phyloP scores from a whole-genome alignment of 2,113 vertebrate species.

The Sturnus vulgaris region DNA sequence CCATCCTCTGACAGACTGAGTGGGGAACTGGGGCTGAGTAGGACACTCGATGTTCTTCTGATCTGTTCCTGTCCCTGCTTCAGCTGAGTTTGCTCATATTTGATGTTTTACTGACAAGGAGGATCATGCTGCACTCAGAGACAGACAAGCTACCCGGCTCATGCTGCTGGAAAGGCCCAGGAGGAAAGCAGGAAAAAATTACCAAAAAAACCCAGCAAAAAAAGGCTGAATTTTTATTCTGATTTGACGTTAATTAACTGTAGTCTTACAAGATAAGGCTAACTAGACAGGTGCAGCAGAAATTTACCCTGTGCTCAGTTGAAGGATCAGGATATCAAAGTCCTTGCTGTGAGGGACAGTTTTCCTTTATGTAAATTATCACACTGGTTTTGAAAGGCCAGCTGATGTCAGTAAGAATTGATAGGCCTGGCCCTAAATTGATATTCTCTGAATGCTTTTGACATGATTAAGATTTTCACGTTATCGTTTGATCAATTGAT shows the following conservation, averaged over 20 bases:
- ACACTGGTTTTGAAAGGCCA: not conserved
- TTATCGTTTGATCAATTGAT: conserved; percentile 38
- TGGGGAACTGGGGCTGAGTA: not conserved
- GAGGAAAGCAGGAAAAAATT: not conserved
- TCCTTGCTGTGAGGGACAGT: not conserved
- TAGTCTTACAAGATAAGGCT: not conserved
- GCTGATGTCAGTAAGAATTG: not conserved
- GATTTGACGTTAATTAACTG: not conserved
- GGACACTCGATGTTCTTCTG: not conserved
- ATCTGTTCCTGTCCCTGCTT: not conserved
- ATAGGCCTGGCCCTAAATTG: not conserved
- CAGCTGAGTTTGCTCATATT: not conserved
- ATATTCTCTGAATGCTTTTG: conserved; percentile 8
- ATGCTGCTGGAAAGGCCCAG: not conserved
- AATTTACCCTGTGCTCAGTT: not conserved
- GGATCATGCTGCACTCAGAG: not conserved
- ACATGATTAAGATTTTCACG: conserved; percentile 26
- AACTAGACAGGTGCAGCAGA: not conserved
- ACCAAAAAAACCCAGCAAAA: not conserved
- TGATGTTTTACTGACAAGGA: not conserved
- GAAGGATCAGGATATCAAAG: not conserved
- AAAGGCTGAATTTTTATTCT: not conserved
- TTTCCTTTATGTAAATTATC: not conserved
- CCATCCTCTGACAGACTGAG: not conserved
- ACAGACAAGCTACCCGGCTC: not conserved